phyloP scores from a whole-genome alignment of 1,140 invertebrate species.

The Goniozus legneri region DNA sequence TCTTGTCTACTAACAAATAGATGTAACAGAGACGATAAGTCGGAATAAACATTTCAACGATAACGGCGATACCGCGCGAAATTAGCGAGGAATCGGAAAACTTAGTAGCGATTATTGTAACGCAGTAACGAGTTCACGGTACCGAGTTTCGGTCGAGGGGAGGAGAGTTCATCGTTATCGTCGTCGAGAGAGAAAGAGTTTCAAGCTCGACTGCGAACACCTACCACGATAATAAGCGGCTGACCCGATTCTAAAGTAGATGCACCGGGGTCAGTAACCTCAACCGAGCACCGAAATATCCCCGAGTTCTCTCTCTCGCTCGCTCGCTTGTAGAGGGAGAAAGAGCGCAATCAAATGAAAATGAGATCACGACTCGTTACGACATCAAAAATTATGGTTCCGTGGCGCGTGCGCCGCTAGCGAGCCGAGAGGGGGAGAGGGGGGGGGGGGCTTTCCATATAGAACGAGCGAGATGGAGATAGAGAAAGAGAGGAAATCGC shows the following conservation, averaged over 20 bases:
- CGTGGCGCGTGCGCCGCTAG: constrained; percentile 8
- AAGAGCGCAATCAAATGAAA: constrained; percentile 56
- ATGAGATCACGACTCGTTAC: constrained; percentile 56
- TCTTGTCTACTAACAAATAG: too few species aligned
- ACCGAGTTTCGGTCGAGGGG: too few species aligned
- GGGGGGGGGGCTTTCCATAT: background rate
- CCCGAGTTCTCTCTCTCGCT: too few species aligned
- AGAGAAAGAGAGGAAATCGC: constrained; percentile 3
- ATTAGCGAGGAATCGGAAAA: too few species aligned
- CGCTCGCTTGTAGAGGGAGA: too few species aligned
- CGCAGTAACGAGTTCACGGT: too few species aligned
- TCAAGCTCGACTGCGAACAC: constrained; percentile 38
- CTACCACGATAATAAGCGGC: constrained; percentile 52
- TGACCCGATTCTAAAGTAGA: constrained; percentile 53
- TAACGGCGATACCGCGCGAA: too few species aligned
- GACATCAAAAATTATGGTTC: constrained; percentile 53
- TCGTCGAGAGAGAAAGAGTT: constrained; percentile 8
- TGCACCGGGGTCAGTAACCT: constrained; percentile 50
- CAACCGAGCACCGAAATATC: constrained; percentile 47
- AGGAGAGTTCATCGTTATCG: constrained; percentile 8
- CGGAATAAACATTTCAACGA: too few species aligned
- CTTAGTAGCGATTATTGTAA: too few species aligned
- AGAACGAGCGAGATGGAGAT: constrained; percentile 7
- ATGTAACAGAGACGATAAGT: too few species aligned
- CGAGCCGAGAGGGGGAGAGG: constrained; percentile 3